A percentile compares a stretch with the other conserved stretches of the same genome.
These are phyloP conservation scores for Acleris literana DNA, from an alignment of 2,888 invertebrate species.

Conservation along the genomic window DNA sequence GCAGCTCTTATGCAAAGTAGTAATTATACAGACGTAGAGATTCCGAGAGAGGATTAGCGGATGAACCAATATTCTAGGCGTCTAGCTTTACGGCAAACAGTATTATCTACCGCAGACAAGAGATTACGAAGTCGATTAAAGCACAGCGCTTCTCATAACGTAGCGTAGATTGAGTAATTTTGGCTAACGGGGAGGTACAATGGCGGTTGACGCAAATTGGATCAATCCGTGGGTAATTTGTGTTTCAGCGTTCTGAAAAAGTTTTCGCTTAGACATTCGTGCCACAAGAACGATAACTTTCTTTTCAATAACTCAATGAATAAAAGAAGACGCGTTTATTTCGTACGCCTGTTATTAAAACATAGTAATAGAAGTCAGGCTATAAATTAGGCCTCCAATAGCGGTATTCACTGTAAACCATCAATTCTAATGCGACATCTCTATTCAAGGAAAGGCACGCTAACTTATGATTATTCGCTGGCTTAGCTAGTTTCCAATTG, in stretches of 20 bases:
- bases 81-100: not conserved
- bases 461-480: too few relatives aligned
- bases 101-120: not conserved
- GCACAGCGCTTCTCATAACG: not conserved
- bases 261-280: not conserved
- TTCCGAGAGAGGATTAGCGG: not conserved
- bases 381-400: not conserved
- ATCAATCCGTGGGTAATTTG: not conserved
- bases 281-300: not conserved
- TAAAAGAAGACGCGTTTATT: too few relatives aligned
- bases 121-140: slow-evolving; percentile 10
- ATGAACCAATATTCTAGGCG: not conserved
- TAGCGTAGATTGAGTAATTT: slow-evolving; percentile 9
- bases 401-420: slow-evolving; percentile 6
- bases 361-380: not conserved
- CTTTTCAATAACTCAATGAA: too few relatives aligned
- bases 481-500: too few relatives aligned
- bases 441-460: not conserved
- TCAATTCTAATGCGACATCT: not conserved
- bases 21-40: not conserved
- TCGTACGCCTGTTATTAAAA: not conserved
- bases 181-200: not conserved
- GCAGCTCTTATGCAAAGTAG: not conserved
- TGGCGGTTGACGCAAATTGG: slow-evolving; percentile 17
- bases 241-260: not conserved